These are phyloP conservation scores for Falco rusticolus DNA, from an alignment of 2,797 vertebrate genomes.

Conservation along the genomic window DNA sequence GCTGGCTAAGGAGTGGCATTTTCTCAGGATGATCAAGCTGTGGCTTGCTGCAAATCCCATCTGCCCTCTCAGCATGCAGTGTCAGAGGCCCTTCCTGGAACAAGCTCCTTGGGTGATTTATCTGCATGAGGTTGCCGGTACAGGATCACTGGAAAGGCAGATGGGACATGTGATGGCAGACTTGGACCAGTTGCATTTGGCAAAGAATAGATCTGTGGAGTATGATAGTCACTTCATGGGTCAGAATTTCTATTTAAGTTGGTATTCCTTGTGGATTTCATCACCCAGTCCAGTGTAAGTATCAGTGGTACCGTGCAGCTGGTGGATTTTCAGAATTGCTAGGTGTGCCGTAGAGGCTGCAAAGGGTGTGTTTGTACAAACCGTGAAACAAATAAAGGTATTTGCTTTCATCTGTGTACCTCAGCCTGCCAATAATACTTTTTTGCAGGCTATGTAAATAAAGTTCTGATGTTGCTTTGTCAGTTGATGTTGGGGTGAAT, in stretches of 20 bases:
- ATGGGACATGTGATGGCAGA: slow-evolving; percentile 24
- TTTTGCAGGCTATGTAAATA: not conserved
- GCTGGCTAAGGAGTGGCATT: not conserved
- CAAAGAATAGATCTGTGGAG: not conserved
- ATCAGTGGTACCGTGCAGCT: not conserved
- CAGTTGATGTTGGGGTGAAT: not conserved
- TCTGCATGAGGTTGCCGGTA: not conserved
- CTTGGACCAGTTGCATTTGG: slow-evolving; percentile 1
- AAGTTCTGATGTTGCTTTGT: not conserved
- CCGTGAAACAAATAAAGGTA: not conserved
- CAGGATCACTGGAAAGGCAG: not conserved
- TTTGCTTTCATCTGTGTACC: not conserved
- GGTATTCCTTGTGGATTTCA: not conserved
- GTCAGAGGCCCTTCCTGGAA: slow-evolving; percentile 34
- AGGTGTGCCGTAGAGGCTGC: not conserved
- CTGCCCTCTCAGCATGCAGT: slow-evolving; percentile 38
- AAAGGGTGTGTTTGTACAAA: not conserved
- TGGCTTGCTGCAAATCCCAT: slow-evolving; percentile 46
- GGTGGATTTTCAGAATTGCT: not conserved
- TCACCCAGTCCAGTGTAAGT: not conserved
- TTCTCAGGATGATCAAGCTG: slow-evolving; percentile 54
- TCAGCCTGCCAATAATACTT: not conserved
- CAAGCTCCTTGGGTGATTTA: not conserved
- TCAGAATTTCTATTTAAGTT: not conserved
- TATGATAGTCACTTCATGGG: not conserved